phyloP scores from a whole-genome alignment of 2,888 invertebrate species.

The Eustalomyia histrio region DNA sequence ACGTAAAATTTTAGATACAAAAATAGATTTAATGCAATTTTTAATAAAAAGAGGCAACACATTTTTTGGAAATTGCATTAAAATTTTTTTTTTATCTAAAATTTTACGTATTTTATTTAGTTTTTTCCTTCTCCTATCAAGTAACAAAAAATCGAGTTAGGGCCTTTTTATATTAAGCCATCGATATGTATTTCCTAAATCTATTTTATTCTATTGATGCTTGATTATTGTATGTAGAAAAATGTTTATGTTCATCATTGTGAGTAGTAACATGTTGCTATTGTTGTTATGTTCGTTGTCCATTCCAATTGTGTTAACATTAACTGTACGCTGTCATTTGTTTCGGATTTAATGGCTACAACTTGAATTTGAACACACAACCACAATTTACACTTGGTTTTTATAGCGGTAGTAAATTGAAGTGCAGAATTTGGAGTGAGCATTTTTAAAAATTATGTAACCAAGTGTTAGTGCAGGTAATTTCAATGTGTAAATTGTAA shows the following conservation, averaged over 20 bases:
- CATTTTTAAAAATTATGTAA: not conserved
- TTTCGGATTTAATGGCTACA: conserved; percentile 21
- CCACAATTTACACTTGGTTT: not conserved
- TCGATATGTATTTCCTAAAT: no score
- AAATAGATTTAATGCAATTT: no score
- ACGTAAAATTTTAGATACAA: no score
- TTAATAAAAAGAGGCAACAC: no score
- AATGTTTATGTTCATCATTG: conserved; percentile 2
- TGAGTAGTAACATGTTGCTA: conserved; percentile 14
- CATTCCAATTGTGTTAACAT: conserved; percentile 42
- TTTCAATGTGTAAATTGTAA: not conserved
- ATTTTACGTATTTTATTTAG: no score
- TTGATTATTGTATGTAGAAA: not conserved
- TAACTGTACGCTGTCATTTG: conserved; percentile 23
- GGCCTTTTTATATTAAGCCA: no score
- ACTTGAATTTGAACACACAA: not conserved
- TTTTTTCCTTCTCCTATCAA: no score
- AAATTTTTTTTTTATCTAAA: no score
- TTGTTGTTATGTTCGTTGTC: conserved; percentile 2
- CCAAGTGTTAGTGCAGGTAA: not conserved
- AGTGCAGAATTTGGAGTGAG: not conserved
- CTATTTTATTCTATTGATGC: conserved; percentile 14
- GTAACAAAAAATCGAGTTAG: no score
- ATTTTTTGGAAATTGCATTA: no score
- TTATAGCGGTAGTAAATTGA: not conserved